Conservation (phyloP, 2,888 invertebrate genomes). For the Schrankia costaestrigalis region DNA sequence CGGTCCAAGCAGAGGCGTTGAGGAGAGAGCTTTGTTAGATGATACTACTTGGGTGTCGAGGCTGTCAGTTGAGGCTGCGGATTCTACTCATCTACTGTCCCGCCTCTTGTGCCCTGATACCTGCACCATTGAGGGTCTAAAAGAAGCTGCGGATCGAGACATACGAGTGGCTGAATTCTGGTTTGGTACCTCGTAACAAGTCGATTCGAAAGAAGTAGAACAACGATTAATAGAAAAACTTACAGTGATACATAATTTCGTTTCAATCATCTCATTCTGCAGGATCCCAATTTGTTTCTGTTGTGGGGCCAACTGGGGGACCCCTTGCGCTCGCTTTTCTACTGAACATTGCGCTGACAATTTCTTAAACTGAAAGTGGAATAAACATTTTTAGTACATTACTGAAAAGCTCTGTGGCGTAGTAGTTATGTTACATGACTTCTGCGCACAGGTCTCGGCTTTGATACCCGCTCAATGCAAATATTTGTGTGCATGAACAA, state of each 20-base stretch:
- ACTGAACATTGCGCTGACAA: slow-evolving; percentile 79
- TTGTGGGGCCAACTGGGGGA: slow-evolving; percentile 83
- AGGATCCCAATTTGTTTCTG: slow-evolving; percentile 82
- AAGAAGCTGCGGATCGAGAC: too few relatives aligned
- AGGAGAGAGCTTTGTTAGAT: too few relatives aligned
- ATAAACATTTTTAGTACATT: background rate
- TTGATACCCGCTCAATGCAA: background rate
- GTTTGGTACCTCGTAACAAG: too few relatives aligned
- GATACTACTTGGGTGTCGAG: too few relatives aligned
- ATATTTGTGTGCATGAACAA: background rate
- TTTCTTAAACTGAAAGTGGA: slow-evolving; percentile 56
- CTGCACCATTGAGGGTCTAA: too few relatives aligned
- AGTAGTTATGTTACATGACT: too few relatives aligned
- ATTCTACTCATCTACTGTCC: too few relatives aligned
- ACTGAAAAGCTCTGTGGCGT: background rate
- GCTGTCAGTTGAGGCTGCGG: too few relatives aligned
- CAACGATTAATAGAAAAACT: slow-evolving; percentile 15
- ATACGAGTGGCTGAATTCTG: too few relatives aligned
- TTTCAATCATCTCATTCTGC: slow-evolving; percentile 82
- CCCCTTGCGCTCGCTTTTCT: slow-evolving; percentile 85
- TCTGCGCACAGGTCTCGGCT: too few relatives aligned
- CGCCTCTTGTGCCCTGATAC: too few relatives aligned
- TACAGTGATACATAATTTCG: slow-evolving; percentile 82
- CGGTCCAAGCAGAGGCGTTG: too few relatives aligned
- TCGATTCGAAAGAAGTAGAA: background rate